Conservation (phyloP, 2,888 invertebrate species). For the Leptarthrus brevirostris region DNA sequence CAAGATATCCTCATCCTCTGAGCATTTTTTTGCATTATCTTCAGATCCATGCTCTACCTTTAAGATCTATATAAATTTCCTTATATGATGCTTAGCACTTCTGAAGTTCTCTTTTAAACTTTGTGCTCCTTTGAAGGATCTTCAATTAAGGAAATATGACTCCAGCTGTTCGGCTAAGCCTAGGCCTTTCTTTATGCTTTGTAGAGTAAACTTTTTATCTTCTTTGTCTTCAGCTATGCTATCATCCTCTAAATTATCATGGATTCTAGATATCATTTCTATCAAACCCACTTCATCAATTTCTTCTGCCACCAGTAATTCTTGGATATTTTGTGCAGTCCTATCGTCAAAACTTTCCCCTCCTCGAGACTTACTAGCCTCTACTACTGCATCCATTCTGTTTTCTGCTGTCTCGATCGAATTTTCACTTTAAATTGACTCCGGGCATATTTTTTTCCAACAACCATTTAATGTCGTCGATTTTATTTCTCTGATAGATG, state of each 20-base stretch:
- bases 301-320: not conserved
- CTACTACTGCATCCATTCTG: slow-evolving; percentile 5
- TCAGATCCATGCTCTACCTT: not conserved
- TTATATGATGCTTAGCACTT: not conserved
- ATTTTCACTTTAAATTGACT: slow-evolving; percentile 31
- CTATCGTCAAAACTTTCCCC: not conserved
- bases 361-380: not conserved
- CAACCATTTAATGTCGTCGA: slow-evolving; percentile 4
- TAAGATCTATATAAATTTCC: not conserved
- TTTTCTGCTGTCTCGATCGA: slow-evolving; percentile 25
- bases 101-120: not conserved
- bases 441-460: slow-evolving; percentile 17
- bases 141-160: not conserved
- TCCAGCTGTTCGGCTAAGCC: slow-evolving; percentile 6
- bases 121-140: slow-evolving; percentile 2
- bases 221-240: slow-evolving; percentile 14
- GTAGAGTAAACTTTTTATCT: not conserved
- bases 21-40: slow-evolving; percentile 13
- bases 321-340: not conserved
- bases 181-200: not conserved
- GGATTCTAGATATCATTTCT: slow-evolving; percentile 7
- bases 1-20: slow-evolving; percentile 14
- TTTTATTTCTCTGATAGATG: too few species aligned
- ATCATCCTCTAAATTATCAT: slow-evolving; percentile 1
- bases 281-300: slow-evolving; percentile 7